A percentile compares a stretch with the other conserved stretches of the same genome.
Conservation (phyloP, 2,888 invertebrate genomes). For the Heliconius aoede region DNA sequence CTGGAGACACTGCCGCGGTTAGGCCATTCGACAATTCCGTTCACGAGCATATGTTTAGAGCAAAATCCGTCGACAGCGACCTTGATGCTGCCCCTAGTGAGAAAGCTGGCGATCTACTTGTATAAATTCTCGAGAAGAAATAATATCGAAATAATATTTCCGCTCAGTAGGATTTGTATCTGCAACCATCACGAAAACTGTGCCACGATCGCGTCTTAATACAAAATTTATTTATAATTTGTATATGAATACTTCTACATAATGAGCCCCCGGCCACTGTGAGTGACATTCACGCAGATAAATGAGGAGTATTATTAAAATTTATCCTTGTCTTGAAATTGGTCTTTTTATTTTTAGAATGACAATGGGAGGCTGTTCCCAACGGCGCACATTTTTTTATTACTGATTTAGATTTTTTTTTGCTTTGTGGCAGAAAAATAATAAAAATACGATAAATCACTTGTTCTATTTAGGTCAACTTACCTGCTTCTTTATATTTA, state of each 20-base stretch:
- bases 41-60: too few species aligned
- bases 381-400: conserved; percentile 16
- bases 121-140: too few species aligned
- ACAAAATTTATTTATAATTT: conserved; percentile 17
- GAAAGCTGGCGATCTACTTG: too few species aligned
- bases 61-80: too few species aligned
- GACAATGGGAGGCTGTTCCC: conserved; percentile 21
- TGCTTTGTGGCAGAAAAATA: conserved; percentile 32
- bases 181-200: background rate
- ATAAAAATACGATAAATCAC: conserved; percentile 12
- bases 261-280: conserved; percentile 16
- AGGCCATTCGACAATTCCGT: too few species aligned
- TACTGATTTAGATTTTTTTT: conserved; percentile 21
- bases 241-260: conserved; percentile 15
- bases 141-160: too few species aligned
- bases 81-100: too few species aligned
- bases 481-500: background rate
- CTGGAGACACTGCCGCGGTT: too few species aligned
- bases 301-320: conserved; percentile 19
- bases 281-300: conserved; percentile 9
- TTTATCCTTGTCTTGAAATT: conserved; percentile 23
- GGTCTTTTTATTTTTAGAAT: conserved; percentile 22
- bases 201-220: background rate
- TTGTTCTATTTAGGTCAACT: background rate
- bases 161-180: too few species aligned